Evolutionary conservation across 2,797 vertebrate species (phyloP).

Genomic region (Lacerta agilis): DNA sequence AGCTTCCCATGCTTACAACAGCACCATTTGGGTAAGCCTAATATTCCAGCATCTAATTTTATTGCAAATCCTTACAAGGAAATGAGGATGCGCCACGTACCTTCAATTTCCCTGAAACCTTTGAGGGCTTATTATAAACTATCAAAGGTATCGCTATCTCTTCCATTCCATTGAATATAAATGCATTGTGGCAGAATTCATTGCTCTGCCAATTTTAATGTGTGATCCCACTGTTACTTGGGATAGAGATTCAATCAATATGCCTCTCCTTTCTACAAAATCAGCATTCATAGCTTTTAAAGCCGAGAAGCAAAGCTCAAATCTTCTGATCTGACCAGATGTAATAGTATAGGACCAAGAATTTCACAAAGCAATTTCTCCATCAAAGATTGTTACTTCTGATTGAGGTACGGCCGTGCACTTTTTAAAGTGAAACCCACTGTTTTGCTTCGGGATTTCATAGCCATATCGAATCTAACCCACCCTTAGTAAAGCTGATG

Average conservation of each 20-base stretch:
- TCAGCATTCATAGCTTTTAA: slow-evolving; percentile 36
- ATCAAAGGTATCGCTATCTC: neutral
- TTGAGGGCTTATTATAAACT: neutral
- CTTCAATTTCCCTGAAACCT: neutral
- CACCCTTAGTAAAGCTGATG: neutral
- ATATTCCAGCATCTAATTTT: neutral
- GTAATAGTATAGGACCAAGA: neutral
- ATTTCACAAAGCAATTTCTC: slow-evolving; percentile 26
- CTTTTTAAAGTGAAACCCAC: neutral
- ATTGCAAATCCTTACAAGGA: neutral
- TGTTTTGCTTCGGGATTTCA: neutral
- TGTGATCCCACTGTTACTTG: slow-evolving; percentile 2
- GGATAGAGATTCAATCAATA: slow-evolving; percentile 23
- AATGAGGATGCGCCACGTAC: neutral
- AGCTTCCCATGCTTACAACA: neutral
- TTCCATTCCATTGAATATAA: slow-evolving; percentile 22
- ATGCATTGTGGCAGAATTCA: neutral
- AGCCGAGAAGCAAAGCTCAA: slow-evolving; percentile 1
- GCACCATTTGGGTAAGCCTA: neutral
- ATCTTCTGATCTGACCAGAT: slow-evolving; percentile 7
- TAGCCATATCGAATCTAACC: neutral
- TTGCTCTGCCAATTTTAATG: slow-evolving; percentile 15
- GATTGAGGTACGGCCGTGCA: neutral
- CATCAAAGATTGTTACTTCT: neutral
- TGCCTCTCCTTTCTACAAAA: neutral